Evolutionary conservation across 1,140 invertebrate species (phyloP).

Genomic region (Ceratosolen fusciceps): DNA sequence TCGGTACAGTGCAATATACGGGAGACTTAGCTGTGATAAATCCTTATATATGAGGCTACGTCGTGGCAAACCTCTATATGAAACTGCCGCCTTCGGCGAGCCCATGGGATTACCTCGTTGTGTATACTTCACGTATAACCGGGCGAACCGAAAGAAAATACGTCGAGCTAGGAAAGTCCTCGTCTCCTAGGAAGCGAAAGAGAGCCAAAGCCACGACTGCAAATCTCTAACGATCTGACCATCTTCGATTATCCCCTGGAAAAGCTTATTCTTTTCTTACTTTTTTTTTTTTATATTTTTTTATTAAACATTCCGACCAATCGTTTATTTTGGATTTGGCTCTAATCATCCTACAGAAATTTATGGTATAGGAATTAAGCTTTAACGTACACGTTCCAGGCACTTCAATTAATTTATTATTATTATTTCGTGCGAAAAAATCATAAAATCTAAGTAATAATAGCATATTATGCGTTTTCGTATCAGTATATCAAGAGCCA

Average conservation of each 20-base stretch:
- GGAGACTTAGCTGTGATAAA: constrained; percentile 71
- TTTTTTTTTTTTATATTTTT: background rate
- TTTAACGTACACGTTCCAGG: no score
- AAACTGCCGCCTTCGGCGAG: constrained; percentile 64
- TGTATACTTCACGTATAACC: constrained; percentile 55
- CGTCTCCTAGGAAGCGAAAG: background rate
- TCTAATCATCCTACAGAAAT: background rate
- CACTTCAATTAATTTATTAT: no score
- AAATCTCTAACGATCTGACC: constrained; percentile 40
- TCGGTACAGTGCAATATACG: constrained; percentile 69
- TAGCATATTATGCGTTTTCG: no score
- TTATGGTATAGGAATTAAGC: no score
- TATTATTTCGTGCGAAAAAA: no score
- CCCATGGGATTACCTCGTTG: constrained; percentile 66
- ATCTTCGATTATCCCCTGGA: constrained; percentile 30
- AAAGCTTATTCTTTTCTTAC: background rate
- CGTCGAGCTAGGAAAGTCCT: background rate
- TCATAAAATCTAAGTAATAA: no score
- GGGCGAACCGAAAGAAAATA: constrained; percentile 28
- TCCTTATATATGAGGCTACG: constrained; percentile 71
- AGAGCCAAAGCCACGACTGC: background rate
- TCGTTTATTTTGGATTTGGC: background rate
- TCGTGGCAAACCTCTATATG: constrained; percentile 65
- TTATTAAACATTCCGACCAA: background rate
- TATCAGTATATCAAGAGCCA: background rate